Conservation (phyloP, 30 jellyfish, hydroid and myxozoan species). For the Pelagia noctiluca region DNA sequence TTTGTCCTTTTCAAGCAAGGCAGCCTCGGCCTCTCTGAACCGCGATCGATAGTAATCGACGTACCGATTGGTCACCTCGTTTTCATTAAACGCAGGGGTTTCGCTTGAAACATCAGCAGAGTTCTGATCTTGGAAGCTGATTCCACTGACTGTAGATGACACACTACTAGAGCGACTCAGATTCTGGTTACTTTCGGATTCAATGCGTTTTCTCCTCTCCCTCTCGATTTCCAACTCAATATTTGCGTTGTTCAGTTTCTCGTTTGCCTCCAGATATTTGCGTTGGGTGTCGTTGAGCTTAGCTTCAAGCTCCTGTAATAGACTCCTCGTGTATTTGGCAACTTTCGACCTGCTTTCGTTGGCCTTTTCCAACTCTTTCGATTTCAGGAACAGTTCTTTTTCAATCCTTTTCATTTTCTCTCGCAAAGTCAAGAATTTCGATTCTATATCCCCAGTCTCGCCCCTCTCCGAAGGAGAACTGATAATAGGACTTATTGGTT, state of each 20-base stretch:
- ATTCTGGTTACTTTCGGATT: slow-evolving; percentile 66
- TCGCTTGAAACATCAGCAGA: slow-evolving; percentile 36
- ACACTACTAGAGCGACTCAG: slow-evolving; percentile 81
- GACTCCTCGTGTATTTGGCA: slow-evolving; percentile 95
- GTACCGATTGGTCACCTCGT: slow-evolving; percentile 82
- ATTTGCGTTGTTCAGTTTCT: slow-evolving; percentile 64
- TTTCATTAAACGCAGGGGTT: slow-evolving; percentile 42
- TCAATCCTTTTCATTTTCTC: slow-evolving; percentile 92
- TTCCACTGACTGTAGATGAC: slow-evolving; percentile 19
- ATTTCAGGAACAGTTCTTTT: slow-evolving; percentile 83
- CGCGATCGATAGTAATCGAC: slow-evolving; percentile 94
- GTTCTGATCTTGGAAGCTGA: slow-evolving; percentile 39
- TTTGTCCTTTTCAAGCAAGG: slow-evolving; percentile 90
- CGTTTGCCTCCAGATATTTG: slow-evolving; percentile 76
- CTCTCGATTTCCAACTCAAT: slow-evolving; percentile 88
- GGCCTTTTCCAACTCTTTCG: slow-evolving; percentile 98
- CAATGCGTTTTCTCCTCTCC: slow-evolving; percentile 80
- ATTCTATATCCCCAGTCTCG: slow-evolving; percentile 85
- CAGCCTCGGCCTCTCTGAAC: slow-evolving; percentile 91
- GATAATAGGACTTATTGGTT: slow-evolving; percentile 46
- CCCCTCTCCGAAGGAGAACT: slow-evolving; percentile 60
- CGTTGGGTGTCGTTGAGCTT: slow-evolving; percentile 88
- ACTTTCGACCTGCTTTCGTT: slow-evolving; percentile 99
- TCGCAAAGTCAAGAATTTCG: slow-evolving; percentile 78
- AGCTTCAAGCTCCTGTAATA: slow-evolving; percentile 97